Base-by-base conservation (phyloP, 1,140 invertebrate species). In the Amyelois transitella region DNA sequence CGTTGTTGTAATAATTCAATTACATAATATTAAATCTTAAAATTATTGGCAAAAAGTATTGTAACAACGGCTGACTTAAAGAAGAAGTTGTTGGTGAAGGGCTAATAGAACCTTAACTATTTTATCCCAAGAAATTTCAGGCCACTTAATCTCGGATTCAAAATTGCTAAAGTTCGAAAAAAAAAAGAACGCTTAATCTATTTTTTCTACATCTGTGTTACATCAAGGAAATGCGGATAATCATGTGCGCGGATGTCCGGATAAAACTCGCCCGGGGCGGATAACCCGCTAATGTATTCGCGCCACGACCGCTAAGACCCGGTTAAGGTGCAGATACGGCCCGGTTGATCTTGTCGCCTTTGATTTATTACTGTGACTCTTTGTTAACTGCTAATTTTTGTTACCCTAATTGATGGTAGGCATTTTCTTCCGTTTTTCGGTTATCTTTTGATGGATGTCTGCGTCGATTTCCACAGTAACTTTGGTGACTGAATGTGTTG, bases 311-410 rank as follows among this genome's bases (percentile, higher is more conserved):
- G 68, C 67, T 67, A 66, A 80, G 77, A 75, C 60, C 76, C 72
- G 76, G 69, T 75, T 77, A 75, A 78, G 73, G 72, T 77, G 69
- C 64, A 79, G 73, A 78, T 81, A 79, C 70, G 70, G 71, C 66
- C 65, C 51, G 75, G 77, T 80, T 84, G 81, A 81, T 84, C 78
- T 76, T 64, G 55, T 48, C 45, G 60, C 51, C 55, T 75, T 71
- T 81, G 77, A 84, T 78, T 81, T 84, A 84, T 73, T 52, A 61
- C 59, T 63, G 60, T 54, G 60, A 60, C 53, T 55, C 62, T 62
- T 67, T 64, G 61, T 65, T 60, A 43, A 55, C 44, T 63, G 18
- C 38, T 63, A 51, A 53, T 55, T 55, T 64, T n/a, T 53, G 38
- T 38, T 51, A 8, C 8, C n/a, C 20, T 52, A 48, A 58, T 58